Evolutionary conservation across 2,113 vertebrate species (phyloP).

Genomic region (Lepus americanus): DNA sequence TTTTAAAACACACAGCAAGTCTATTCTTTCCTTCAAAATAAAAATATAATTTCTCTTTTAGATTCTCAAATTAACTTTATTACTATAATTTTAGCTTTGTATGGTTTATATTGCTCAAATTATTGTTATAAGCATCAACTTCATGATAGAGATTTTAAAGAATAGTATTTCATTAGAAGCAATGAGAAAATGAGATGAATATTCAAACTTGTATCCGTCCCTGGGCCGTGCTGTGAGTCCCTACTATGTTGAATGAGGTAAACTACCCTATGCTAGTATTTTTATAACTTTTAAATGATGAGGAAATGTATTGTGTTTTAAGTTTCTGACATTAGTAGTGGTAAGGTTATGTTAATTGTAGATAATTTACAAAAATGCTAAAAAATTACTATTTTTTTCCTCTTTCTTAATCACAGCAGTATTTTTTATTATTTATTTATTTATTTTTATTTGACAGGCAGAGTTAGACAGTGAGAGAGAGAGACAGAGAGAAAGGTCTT

Average conservation of each 20-base stretch:
- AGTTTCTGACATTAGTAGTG: constrained; percentile 47
- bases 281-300: constrained; percentile 70
- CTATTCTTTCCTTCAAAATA: constrained; percentile 30
- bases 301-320: not conserved
- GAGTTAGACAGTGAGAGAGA: too few species aligned
- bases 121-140: constrained; percentile 70
- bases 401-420: not conserved
- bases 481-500: too few species aligned
- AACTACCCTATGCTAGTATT: not conserved
- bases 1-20: not conserved
- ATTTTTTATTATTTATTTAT: not conserved
- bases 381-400: constrained; percentile 38
- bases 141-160: not conserved
- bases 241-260: constrained; percentile 52
- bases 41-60: constrained; percentile 66
- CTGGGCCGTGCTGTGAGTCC: constrained; percentile 67
- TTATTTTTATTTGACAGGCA: too few species aligned
- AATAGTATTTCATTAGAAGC: constrained; percentile 69
- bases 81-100: constrained; percentile 72
- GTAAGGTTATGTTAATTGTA: constrained; percentile 6
- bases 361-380: constrained; percentile 55
- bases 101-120: constrained; percentile 73
- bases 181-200: constrained; percentile 74
- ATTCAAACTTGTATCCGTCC: constrained; percentile 78
- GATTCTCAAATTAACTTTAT: constrained; percentile 65